A percentile compares a stretch with the other conserved stretches of the same genome.
phyloP scores from a whole-genome alignment of 2,888 invertebrate genomes.

The Lamellibrachia satsuma region DNA sequence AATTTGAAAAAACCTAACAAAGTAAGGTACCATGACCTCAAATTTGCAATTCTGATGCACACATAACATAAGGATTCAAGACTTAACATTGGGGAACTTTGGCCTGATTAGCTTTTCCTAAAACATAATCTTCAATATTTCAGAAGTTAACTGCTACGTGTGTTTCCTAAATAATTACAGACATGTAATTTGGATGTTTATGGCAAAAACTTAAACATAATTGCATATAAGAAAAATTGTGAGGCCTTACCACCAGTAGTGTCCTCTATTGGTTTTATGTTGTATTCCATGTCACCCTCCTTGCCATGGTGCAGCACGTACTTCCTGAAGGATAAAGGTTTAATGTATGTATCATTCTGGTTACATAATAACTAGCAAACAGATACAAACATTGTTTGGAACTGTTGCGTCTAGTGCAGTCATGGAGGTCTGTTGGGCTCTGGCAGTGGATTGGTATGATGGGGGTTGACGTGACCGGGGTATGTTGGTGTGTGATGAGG shows the following conservation, averaged over 20 bases:
- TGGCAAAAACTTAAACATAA: neutral
- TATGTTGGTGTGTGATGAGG: no score
- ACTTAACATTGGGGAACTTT: neutral
- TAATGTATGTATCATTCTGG: neutral
- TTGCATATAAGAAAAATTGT: neutral
- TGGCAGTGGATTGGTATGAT: neutral
- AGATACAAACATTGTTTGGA: neutral
- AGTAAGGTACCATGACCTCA: neutral
- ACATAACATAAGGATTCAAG: neutral
- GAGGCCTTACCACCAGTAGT: conserved; percentile 34
- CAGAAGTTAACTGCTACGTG: neutral
- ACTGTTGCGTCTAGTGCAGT: neutral
- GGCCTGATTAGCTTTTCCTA: neutral
- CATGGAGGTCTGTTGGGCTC: neutral
- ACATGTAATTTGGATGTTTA: neutral
- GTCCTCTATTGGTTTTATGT: conserved; percentile 42
- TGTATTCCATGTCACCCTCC: conserved; percentile 40
- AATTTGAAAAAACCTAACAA: neutral
- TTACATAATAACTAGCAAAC: neutral
- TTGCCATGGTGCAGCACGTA: conserved; percentile 41
- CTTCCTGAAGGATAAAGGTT: conserved; percentile 39
- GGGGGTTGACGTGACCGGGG: no score
- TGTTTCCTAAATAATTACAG: no score
- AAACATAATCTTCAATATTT: neutral
- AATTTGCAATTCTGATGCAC: neutral